phyloP scores from a whole-genome alignment of 2,888 invertebrate species.

The Hyposoter didymator region DNA sequence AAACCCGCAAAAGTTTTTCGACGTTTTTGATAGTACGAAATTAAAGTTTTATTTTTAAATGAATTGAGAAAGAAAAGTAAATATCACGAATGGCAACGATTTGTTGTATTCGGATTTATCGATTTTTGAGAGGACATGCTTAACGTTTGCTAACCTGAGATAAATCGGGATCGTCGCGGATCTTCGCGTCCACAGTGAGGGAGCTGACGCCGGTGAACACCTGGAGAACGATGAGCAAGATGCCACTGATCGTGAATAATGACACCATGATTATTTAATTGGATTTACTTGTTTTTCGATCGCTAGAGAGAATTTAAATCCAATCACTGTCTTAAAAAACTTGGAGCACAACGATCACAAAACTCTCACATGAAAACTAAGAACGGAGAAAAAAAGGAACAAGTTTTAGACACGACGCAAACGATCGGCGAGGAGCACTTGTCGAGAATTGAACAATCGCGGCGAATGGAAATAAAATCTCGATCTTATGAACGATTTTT shows the following conservation, averaged over 20 bases:
- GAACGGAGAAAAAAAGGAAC: neutral
- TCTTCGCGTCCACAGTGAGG: slow-evolving; percentile 78
- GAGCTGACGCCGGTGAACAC: slow-evolving; percentile 63
- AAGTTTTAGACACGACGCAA: neutral
- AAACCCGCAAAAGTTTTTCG: neutral
- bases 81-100: no score
- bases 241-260: slow-evolving; percentile 52
- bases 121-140: neutral
- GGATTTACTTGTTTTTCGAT: slow-evolving; percentile 33
- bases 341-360: slow-evolving; percentile 40
- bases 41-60: neutral
- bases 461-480: neutral
- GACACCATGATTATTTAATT: slow-evolving; percentile 57
- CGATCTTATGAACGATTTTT: slow-evolving; percentile 9
- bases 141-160: slow-evolving; percentile 75
- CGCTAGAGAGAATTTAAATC: slow-evolving; percentile 1
- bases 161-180: slow-evolving; percentile 80
- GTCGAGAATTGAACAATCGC: neutral
- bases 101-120: neutral
- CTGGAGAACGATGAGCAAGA: slow-evolving; percentile 62
- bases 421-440: neutral
- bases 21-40: neutral
- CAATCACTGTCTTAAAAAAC: slow-evolving; percentile 23
- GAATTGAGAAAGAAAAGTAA: no score
- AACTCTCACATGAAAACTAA: slow-evolving; percentile 25